These are phyloP conservation scores for Pseudoatta argentina DNA, from an alignment of 1,140 invertebrate species.

Conservation along the genomic window DNA sequence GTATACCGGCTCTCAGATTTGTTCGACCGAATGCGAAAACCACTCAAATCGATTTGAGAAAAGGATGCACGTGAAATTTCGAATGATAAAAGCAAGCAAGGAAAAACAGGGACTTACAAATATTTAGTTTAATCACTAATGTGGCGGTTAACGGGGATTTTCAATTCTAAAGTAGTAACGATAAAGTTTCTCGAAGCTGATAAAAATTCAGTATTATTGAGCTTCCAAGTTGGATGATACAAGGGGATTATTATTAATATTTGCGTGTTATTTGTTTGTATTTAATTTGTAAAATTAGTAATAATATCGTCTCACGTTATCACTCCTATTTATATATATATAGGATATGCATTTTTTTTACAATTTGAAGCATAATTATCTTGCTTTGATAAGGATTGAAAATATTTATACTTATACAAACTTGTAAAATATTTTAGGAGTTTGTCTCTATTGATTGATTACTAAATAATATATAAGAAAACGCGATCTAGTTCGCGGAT, in stretches of 20 bases:
- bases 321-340: slow-evolving; percentile 15
- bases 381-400: slow-evolving; percentile 28
- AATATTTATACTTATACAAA: slow-evolving; percentile 57
- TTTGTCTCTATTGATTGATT: slow-evolving; percentile 35
- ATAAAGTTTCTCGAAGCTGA: slow-evolving; percentile 41
- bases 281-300: slow-evolving; percentile 55
- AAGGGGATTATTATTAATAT: slow-evolving; percentile 45
- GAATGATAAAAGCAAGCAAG: slow-evolving; percentile 32
- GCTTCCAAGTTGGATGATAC: slow-evolving; percentile 57
- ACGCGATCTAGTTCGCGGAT: not conserved
- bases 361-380: slow-evolving; percentile 37
- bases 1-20: slow-evolving; percentile 80
- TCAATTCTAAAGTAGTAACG: slow-evolving; percentile 53
- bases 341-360: slow-evolving; percentile 41
- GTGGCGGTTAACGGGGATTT: slow-evolving; percentile 49
- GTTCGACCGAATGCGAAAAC: slow-evolving; percentile 70
- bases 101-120: slow-evolving; percentile 1
- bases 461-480: slow-evolving; percentile 18
- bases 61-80: slow-evolving; percentile 65
- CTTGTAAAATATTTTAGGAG: slow-evolving; percentile 35
- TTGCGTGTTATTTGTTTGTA: slow-evolving; percentile 40
- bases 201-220: slow-evolving; percentile 71
- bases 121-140: slow-evolving; percentile 48
- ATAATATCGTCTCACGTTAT: slow-evolving; percentile 43
- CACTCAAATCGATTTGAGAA: slow-evolving; percentile 70